These are phyloP conservation scores for Amiota communis DNA, from an alignment of 2,888 invertebrate species.

Conservation along the genomic window DNA sequence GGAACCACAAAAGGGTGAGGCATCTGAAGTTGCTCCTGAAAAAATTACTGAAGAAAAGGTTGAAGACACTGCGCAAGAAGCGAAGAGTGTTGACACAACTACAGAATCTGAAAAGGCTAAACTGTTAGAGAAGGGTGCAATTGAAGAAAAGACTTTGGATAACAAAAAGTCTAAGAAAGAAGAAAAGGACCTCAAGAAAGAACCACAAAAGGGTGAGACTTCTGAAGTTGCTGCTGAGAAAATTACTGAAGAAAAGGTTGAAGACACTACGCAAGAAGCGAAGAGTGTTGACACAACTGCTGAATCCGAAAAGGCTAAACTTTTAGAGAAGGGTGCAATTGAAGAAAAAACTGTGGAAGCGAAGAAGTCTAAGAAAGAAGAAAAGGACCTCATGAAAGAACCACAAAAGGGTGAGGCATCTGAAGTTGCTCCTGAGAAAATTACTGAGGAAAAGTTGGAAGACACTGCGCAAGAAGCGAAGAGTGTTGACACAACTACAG, in stretches of 20 bases:
- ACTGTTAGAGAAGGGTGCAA: conserved; percentile 20
- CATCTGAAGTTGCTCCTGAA: conserved; percentile 11
- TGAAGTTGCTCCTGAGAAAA: conserved; percentile 40
- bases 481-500: conserved; percentile 35
- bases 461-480: conserved; percentile 40
- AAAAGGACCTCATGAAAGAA: conserved; percentile 14
- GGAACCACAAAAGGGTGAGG: conserved; percentile 9
- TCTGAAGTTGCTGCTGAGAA: conserved; percentile 32
- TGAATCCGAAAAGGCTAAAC: conserved; percentile 1
- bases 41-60: conserved; percentile 23
- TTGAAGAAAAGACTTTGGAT: conserved; percentile 24
- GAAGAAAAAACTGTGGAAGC: conserved; percentile 27
- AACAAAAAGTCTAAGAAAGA: conserved; percentile 13
- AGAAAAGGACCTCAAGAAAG: conserved; percentile 20
- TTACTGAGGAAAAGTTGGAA: conserved; percentile 48
- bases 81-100: not conserved
- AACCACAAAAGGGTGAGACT: conserved; percentile 23
- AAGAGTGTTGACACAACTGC: not conserved
- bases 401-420: conserved; percentile 32
- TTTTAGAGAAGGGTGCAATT: conserved; percentile 4
- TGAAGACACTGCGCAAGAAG: conserved; percentile 28
- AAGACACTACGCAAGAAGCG: not conserved
- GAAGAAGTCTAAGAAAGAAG: not conserved
- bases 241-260: conserved; percentile 23
- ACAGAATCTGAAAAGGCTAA: conserved; percentile 25